phyloP scores from a whole-genome alignment of 1,140 invertebrate species.

The Trichonephila inaurata region DNA sequence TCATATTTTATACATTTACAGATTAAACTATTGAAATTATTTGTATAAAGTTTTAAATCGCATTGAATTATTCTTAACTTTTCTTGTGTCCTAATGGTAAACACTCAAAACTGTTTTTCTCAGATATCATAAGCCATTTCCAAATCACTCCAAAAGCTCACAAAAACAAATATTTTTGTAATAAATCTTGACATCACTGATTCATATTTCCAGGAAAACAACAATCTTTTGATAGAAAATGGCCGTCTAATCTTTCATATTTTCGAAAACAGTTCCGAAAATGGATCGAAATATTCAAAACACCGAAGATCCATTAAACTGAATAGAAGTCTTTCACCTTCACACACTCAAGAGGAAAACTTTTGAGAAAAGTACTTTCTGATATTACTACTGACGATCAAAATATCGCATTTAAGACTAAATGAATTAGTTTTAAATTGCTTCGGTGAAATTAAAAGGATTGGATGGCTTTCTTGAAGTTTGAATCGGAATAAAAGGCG shows the following conservation, averaged over 20 bases:
- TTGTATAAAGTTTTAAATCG: too few relatives aligned
- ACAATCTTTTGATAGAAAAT: not conserved
- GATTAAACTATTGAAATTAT: too few relatives aligned
- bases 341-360: not conserved
- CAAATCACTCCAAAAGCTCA: too few relatives aligned
- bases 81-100: too few relatives aligned
- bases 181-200: too few relatives aligned
- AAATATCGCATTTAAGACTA: not conserved
- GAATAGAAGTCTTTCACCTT: not conserved
- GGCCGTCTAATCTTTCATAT: not conserved
- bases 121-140: too few relatives aligned
- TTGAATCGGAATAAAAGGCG: not conserved
- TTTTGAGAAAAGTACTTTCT: constrained; percentile 2
- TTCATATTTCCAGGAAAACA: too few relatives aligned
- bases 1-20: too few relatives aligned
- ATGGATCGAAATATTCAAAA: constrained; percentile 8
- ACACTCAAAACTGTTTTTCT: too few relatives aligned
- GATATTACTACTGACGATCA: constrained; percentile 20
- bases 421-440: constrained; percentile 9
- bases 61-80: too few relatives aligned
- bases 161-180: too few relatives aligned
- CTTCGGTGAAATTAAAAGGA: not conserved
- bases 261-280: not conserved
- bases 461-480: not conserved
- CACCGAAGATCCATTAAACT: not conserved